phyloP scores from a whole-genome alignment of 2,888 invertebrate genomes.

The Campopleginae sp. region DNA sequence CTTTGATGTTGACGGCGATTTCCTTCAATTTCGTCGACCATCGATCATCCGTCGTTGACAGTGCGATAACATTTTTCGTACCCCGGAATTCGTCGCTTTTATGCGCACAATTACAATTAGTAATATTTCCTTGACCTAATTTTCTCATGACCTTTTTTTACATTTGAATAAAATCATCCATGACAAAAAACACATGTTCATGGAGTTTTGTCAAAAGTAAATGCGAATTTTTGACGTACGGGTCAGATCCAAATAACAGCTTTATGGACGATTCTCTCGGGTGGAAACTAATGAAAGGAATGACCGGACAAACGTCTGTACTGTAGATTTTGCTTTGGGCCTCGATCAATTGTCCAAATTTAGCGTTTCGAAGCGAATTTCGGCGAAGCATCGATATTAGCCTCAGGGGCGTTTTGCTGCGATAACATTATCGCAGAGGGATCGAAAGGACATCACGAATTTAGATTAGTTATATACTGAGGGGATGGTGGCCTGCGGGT shows the following conservation, averaged over 20 bases:
- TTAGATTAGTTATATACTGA: conserved; percentile 25
- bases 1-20: conserved; percentile 14
- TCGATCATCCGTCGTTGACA: conserved; percentile 30
- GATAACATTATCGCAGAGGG: conserved; percentile 40
- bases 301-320: conserved; percentile 1
- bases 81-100: not conserved
- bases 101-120: not conserved
- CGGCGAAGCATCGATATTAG: conserved; percentile 12
- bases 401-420: conserved; percentile 39
- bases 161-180: not conserved
- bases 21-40: conserved; percentile 26
- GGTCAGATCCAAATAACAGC: not conserved
- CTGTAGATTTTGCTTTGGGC: conserved; percentile 7
- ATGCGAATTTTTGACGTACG: not conserved
- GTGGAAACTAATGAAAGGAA: conserved; percentile 4
- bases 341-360: conserved; percentile 51
- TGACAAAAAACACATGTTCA: not conserved
- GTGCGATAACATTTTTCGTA: not conserved
- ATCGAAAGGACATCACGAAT: conserved; percentile 43
- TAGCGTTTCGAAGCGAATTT: conserved; percentile 43
- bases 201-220: too few relatives aligned
- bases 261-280: not conserved
- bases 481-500: conserved; percentile 30
- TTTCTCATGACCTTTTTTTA: not conserved
- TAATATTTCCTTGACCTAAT: not conserved